Conservation (phyloP, 2,888 invertebrate genomes). For the Dendrolimus pini region DNA sequence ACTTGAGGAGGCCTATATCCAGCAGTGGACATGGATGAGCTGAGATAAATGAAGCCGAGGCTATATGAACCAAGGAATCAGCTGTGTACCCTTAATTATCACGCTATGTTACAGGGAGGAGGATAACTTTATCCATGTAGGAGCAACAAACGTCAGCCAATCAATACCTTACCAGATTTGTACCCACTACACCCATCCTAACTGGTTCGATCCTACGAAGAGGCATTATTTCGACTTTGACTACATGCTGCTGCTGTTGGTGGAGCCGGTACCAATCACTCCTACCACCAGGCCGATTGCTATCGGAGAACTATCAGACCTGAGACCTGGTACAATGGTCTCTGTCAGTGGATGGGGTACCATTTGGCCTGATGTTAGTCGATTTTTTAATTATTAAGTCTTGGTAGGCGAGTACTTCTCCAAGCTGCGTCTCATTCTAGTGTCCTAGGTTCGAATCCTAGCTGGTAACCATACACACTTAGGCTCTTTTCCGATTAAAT, state of each 20-base stretch:
- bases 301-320: constrained; percentile 38
- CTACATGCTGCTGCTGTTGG: constrained; percentile 54
- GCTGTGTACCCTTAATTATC: too few relatives aligned
- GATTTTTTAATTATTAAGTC: background rate
- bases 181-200: constrained; percentile 51
- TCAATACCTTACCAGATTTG: constrained; percentile 40
- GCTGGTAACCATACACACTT: too few relatives aligned
- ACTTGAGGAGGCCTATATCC: too few relatives aligned
- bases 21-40: too few relatives aligned
- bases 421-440: too few relatives aligned
- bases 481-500: too few relatives aligned
- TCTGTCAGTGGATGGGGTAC: constrained; percentile 62
- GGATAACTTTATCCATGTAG: constrained; percentile 42
- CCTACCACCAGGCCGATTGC: constrained; percentile 43
- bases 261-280: constrained; percentile 44
- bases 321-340: constrained; percentile 31
- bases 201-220: constrained; percentile 30
- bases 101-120: constrained; percentile 29
- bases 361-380: constrained; percentile 35
- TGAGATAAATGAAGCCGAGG: too few relatives aligned
- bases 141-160: constrained; percentile 39
- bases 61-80: too few relatives aligned
- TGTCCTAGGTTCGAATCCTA: too few relatives aligned
- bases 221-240: constrained; percentile 50
- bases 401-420: too few relatives aligned